Evolutionary conservation across 1,140 invertebrate genomes (phyloP), one percentile per base, ranked within the genome.

Genomic region (Drosophila punjabiensis): DNA sequence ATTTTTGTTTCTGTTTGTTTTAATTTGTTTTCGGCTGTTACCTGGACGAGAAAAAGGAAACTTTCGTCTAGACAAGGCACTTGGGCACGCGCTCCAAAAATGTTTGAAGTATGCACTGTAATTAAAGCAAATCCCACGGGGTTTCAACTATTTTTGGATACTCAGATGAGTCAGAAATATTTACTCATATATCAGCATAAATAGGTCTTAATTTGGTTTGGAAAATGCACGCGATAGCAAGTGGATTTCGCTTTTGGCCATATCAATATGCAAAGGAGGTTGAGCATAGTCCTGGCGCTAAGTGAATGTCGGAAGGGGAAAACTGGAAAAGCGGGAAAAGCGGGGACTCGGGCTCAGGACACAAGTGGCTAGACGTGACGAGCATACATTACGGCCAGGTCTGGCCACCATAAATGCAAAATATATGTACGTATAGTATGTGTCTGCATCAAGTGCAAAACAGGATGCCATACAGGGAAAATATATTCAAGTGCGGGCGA

Each of bases 351-450:
- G 65, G 47, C 74, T 35, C 69, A 71, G 85, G 78, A 85, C 79
- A 82, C 85, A 89, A 89, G 85, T 89, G 81, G 81, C 86, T 76
- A 90, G 88, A 89, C 85, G 85, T 89, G 85, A 89, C 81, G 67
- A 85, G 85, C 85, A 89, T 89, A 89, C 75, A 89, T 89, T 89
- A 89, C 65, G 45, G 35, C 48, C 62, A 75, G 73, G 59, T 76
- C 80, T 86, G 83, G 76, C 73, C 84, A 78, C 75, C 74, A 86
- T 85, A 81, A 86, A 86, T 85, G 82, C 82, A 87, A 87, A 86
- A 84, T 80, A 70, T 52, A 50, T 74, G 37, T 77, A 83, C 16
- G 28, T 18, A 52, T n/a, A 10, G 24, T 24, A 24, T 48, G 1
- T 20, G 53, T 56, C 53, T 80, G 82, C 82, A 82, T 86, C 74